A percentile compares a stretch with the other conserved stretches of the same genome.
Conservation (phyloP, 37 sponge, comb jelly and placozoan genomes). For the Halisarca cf. caerulea region DNA sequence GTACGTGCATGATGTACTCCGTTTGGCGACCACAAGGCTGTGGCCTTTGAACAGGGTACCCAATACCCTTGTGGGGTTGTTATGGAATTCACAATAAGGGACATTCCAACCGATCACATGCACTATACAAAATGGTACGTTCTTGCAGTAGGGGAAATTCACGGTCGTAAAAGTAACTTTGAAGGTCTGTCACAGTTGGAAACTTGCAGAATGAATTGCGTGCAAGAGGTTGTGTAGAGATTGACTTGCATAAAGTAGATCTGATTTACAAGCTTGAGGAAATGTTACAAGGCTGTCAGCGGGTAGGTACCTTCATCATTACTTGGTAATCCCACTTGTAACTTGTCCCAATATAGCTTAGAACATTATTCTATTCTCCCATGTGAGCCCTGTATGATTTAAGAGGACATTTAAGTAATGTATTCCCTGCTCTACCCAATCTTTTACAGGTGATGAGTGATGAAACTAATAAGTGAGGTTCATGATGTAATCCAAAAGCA, state of each 20-base stretch:
- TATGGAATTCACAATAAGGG: slow-evolving; percentile 13
- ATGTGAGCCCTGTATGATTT: slow-evolving; percentile 33
- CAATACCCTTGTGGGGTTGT: slow-evolving; percentile 31
- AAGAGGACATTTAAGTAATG: slow-evolving; percentile 21
- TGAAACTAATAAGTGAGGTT: neutral
- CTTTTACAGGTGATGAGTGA: neutral
- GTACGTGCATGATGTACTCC: slow-evolving; percentile 6
- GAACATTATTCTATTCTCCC: slow-evolving; percentile 12
- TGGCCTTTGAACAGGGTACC: slow-evolving; percentile 41
- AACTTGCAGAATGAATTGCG: slow-evolving; percentile 21
- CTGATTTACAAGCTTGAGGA: neutral
- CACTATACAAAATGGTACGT: neutral
- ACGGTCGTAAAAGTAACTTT: neutral
- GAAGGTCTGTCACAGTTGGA: neutral
- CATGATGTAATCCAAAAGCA: neutral
- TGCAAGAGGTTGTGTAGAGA: neutral
- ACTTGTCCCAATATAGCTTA: neutral
- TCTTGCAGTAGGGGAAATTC: slow-evolving; percentile 17
- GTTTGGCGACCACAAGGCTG: slow-evolving; percentile 48
- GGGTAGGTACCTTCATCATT: slow-evolving; percentile 24
- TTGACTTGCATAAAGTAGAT: neutral
- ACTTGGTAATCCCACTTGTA: slow-evolving; percentile 15
- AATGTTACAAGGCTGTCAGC: too few species aligned
- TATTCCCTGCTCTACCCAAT: neutral
- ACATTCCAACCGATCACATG: slow-evolving; percentile 22